These are phyloP conservation scores for Drosophila mimica DNA, from an alignment of 2,888 invertebrate genomes.

Conservation along the genomic window DNA sequence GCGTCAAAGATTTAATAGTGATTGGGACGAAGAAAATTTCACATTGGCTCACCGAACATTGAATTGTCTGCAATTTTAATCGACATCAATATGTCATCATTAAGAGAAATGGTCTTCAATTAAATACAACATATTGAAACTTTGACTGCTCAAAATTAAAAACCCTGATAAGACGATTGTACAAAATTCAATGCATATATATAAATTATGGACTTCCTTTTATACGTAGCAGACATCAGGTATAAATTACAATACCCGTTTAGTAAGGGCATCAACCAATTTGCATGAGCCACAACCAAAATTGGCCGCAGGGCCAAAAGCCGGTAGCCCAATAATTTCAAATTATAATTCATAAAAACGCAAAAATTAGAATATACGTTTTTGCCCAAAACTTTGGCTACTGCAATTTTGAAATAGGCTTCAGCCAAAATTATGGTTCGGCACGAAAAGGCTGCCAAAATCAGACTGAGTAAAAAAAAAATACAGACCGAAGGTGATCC, in stretches of 20 bases:
- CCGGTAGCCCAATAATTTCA: conserved; percentile 74
- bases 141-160: background rate
- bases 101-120: background rate
- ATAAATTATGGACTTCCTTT: background rate
- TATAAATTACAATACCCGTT: background rate
- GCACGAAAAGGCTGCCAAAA: conserved; percentile 55
- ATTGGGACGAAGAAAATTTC: background rate
- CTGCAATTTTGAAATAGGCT: conserved; percentile 64
- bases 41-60: background rate
- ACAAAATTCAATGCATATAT: background rate
- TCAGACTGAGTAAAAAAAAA: conserved; percentile 1
- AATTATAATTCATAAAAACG: conserved; percentile 77
- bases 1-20: conserved; percentile 51
- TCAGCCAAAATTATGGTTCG: conserved; percentile 51
- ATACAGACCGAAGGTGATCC: conserved; percentile 52
- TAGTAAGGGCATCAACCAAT: conserved; percentile 40
- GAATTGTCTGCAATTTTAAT: conserved; percentile 15
- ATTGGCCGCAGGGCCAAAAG: conserved; percentile 57
- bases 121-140: background rate
- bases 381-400: conserved; percentile 52
- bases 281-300: conserved; percentile 55
- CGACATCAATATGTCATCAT: background rate
- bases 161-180: background rate
- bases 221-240: background rate
- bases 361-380: conserved; percentile 71